Percentiles rank a stretch among this genome's conserved stretches.
Conservation (phyloP, 2,113 vertebrate genomes). For the Maccullochella peelii region DNA sequence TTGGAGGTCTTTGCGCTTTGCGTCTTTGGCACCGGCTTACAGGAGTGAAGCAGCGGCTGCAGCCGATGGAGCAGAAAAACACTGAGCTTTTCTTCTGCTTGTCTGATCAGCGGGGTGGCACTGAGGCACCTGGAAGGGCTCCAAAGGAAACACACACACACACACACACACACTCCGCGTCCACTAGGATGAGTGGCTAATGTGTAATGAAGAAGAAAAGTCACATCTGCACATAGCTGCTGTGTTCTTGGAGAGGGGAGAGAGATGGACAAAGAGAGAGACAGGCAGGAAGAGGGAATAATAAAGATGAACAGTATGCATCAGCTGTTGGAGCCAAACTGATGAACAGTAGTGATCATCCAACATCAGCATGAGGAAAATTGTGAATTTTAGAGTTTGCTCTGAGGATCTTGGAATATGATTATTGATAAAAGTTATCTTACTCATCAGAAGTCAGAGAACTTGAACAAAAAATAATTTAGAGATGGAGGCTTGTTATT, state of each 20-base stretch:
- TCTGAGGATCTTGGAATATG: background rate
- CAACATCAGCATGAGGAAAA: background rate
- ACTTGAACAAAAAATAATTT: too few species aligned
- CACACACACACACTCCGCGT: constrained; percentile 4
- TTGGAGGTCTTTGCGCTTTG: background rate
- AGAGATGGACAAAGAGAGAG: background rate
- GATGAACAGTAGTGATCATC: background rate
- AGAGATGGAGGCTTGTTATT: background rate
- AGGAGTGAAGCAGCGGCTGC: constrained; percentile 84
- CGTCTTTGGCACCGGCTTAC: constrained; percentile 78
- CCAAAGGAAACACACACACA: constrained; percentile 67
- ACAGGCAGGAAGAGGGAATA: constrained; percentile 10
- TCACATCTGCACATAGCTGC: constrained; percentile 77
- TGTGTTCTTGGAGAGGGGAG: constrained; percentile 50
- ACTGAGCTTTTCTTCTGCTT: constrained; percentile 87
- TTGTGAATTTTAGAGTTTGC: background rate
- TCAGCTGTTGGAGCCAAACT: constrained; percentile 28
- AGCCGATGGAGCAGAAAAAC: constrained; percentile 89
- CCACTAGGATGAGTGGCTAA: constrained; percentile 68
- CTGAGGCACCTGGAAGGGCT: constrained; percentile 82
- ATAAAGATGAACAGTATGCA: constrained; percentile 10
- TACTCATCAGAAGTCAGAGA: background rate
- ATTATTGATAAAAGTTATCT: background rate
- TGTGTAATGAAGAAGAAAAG: constrained; percentile 84
- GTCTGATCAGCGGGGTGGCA: constrained; percentile 79